Percentiles rank a stretch among this genome's conserved stretches.
phyloP scores from a whole-genome alignment of 1,140 invertebrate genomes.

The Calephelis virginiensis region DNA sequence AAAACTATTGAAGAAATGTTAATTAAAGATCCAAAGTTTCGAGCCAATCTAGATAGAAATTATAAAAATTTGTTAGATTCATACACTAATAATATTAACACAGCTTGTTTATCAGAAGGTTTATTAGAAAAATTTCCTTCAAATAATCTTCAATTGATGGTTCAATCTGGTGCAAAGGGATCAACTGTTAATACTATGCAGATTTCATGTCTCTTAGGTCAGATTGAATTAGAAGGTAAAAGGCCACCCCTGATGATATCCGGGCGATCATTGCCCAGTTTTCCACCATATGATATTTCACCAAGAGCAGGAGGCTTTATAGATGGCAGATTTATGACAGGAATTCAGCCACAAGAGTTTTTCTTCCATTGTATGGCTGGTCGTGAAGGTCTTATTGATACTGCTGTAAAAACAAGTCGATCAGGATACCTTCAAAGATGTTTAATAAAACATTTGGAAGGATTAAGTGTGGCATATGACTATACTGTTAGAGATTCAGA shows the following conservation, averaged over 20 bases:
- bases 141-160: constrained; percentile 99
- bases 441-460: constrained; percentile 98
- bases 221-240: constrained; percentile 99
- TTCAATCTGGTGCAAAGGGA: constrained; percentile 98
- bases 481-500: constrained; percentile 97
- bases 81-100: constrained; percentile 94
- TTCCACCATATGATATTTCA: constrained; percentile 92
- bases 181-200: constrained; percentile 98
- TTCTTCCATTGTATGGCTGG: constrained; percentile 99
- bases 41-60: constrained; percentile 87
- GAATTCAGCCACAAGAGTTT: constrained; percentile 97
- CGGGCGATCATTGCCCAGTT: constrained; percentile 95
- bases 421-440: constrained; percentile 99
- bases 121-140: constrained; percentile 92
- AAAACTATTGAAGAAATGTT: constrained; percentile 85
- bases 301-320: constrained; percentile 98
- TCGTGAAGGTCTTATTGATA: constrained; percentile 94
- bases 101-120: constrained; percentile 88
- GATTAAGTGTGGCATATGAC: constrained; percentile 94
- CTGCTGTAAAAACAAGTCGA: constrained; percentile 94
- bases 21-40: constrained; percentile 86
- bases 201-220: constrained; percentile 97
- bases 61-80: constrained; percentile 91
- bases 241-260: constrained; percentile 96
- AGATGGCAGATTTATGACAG: constrained; percentile 96